Percentiles rank a stretch among this genome's conserved stretches.
These are phyloP conservation scores for Rattus rattus DNA, from an alignment of 2,113 vertebrate species.

Conservation along the genomic window DNA sequence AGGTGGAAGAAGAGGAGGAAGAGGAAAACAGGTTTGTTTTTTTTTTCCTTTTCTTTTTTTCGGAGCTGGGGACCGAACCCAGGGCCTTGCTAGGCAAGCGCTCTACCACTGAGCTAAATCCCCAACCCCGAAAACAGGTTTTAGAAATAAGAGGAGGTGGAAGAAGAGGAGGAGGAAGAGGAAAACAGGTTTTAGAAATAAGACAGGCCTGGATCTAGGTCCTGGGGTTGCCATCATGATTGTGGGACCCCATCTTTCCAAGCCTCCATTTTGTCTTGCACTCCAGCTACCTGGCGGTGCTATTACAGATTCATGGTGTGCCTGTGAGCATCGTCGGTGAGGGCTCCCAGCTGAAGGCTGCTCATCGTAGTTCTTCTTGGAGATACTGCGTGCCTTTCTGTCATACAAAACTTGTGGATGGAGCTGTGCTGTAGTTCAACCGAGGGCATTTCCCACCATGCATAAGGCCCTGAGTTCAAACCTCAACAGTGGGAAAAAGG, in stretches of 20 bases:
- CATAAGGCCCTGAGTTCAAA: background rate
- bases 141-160: too few relatives aligned
- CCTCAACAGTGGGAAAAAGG: background rate
- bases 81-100: too few relatives aligned
- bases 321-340: rapidly evolving
- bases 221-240: too few relatives aligned
- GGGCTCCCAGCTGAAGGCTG: rapidly evolving
- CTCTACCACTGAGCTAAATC: too few relatives aligned
- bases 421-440: background rate
- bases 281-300: too few relatives aligned
- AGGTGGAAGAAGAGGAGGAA: too few relatives aligned
- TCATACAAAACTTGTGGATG: background rate
- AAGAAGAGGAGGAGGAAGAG: too few relatives aligned
- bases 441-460: background rate
- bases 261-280: background rate
- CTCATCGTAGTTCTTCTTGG: background rate
- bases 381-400: background rate
- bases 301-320: background rate
- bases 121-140: too few relatives aligned
- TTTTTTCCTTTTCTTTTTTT: too few relatives aligned
- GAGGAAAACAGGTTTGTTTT: background rate
- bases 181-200: background rate
- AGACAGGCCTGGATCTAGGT: background rate
- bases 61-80: too few relatives aligned
- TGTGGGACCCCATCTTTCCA: too few relatives aligned